phyloP scores from a whole-genome alignment of 2,113 vertebrate species.

The Petrocephalus microphthalmus region DNA sequence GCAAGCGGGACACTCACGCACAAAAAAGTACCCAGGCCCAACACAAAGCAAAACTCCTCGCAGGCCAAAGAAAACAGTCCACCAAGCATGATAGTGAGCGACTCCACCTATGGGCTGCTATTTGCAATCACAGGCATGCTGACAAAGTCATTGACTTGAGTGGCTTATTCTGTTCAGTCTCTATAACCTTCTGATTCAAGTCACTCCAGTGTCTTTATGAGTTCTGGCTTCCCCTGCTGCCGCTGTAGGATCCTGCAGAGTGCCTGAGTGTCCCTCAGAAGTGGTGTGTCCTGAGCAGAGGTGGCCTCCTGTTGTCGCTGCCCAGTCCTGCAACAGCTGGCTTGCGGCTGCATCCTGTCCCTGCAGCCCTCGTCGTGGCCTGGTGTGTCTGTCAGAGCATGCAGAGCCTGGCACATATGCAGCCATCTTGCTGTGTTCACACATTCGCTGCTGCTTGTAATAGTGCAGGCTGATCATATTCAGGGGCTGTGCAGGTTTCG shows the following conservation, averaged over 20 bases:
- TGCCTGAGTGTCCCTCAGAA: neutral
- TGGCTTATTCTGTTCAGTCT: neutral
- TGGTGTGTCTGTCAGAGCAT: neutral
- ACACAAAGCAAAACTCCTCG: neutral
- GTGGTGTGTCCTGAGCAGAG: neutral
- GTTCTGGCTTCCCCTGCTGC: neutral
- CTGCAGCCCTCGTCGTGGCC: neutral
- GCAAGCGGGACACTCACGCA: neutral
- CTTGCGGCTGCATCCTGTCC: neutral
- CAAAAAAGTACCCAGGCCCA: neutral
- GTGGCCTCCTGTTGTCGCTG: neutral
- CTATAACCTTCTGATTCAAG: neutral
- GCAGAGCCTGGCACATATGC: conserved; percentile 13
- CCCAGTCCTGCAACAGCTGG: neutral
- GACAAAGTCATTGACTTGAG: neutral
- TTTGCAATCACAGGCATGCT: neutral
- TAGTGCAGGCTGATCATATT: conserved; percentile 50
- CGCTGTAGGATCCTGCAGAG: neutral
- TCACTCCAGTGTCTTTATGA: neutral
- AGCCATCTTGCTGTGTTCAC: conserved; percentile 23
- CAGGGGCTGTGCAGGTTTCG: conserved; percentile 37
- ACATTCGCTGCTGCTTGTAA: conserved; percentile 13
- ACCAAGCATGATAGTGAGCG: neutral
- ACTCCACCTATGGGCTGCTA: neutral
- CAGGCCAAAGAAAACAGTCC: neutral